phyloP scores from a whole-genome alignment of 2,797 vertebrate species.

The Chelonia mydas region DNA sequence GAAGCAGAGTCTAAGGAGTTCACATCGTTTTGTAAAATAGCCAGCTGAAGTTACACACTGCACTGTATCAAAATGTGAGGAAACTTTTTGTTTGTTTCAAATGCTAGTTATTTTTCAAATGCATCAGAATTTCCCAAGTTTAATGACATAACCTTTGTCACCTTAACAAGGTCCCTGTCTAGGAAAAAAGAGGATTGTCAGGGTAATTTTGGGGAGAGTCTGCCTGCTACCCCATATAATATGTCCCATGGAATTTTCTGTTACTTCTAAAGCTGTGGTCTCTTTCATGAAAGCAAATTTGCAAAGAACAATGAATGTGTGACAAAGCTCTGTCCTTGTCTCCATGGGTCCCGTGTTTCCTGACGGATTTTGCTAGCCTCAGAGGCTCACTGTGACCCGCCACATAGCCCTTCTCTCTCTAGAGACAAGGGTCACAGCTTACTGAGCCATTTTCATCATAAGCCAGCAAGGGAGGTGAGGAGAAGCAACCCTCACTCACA shows the following conservation, averaged over 20 bases:
- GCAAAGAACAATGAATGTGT: too few species aligned
- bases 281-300: not conserved
- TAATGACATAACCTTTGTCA: not conserved
- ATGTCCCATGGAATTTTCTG: not conserved
- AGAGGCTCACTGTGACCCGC: too few species aligned
- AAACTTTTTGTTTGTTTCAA: not conserved
- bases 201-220: not conserved
- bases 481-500: too few species aligned
- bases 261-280: not conserved
- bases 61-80: not conserved
- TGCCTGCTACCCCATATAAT: not conserved
- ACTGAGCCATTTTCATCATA: too few species aligned
- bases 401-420: too few species aligned
- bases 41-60: not conserved
- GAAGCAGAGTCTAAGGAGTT: not conserved
- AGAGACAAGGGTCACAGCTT: too few species aligned
- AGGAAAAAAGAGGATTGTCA: not conserved
- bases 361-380: too few species aligned
- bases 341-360: too few species aligned
- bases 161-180: not conserved
- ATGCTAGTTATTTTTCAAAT: not conserved
- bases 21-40: rapidly evolving
- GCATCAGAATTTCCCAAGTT: not conserved
- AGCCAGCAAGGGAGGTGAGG: too few species aligned
- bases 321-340: too few species aligned